phyloP scores from a whole-genome alignment of 2,113 vertebrate genomes.

The Bufo bufo region DNA sequence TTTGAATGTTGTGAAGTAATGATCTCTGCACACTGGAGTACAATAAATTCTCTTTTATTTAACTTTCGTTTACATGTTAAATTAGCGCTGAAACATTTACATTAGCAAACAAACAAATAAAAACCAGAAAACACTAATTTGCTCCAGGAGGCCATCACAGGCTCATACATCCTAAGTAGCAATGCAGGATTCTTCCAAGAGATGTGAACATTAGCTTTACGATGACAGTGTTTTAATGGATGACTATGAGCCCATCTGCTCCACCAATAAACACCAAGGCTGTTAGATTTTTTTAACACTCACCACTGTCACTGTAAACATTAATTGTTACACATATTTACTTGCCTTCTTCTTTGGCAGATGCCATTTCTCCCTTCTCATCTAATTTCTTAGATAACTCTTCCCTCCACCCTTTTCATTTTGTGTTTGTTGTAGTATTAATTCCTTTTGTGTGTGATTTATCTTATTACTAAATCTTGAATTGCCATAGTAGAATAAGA shows the following conservation, averaged over 20 bases:
- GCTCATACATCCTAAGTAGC: conserved; percentile 71
- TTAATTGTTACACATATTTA: conserved; percentile 89
- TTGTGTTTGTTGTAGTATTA: conserved; percentile 53
- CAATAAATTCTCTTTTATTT: conserved; percentile 60
- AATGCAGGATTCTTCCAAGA: conserved; percentile 71
- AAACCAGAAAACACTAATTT: conserved; percentile 51
- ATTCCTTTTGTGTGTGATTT: conserved; percentile 50
- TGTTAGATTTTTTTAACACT: conserved; percentile 81
- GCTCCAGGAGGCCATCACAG: conserved; percentile 49
- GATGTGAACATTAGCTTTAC: conserved; percentile 76
- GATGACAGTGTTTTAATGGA: conserved; percentile 83
- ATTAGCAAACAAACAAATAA: conserved; percentile 60
- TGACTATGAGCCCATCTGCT: conserved; percentile 83
- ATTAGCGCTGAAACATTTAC: conserved; percentile 58
- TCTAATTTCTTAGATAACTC: conserved; percentile 72
- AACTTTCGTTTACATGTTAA: conserved; percentile 59
- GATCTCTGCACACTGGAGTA: conserved; percentile 52
- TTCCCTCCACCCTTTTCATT: conserved; percentile 50
- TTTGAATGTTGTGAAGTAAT: conserved; percentile 37
- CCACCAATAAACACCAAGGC: conserved; percentile 78
- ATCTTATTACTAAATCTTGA: conserved; percentile 40
- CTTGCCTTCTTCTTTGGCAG: conserved; percentile 83
- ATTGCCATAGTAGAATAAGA: conserved; percentile 43
- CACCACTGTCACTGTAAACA: conserved; percentile 89
- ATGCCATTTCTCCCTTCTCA: conserved; percentile 82